Base-by-base conservation (phyloP, 2,797 vertebrate genomes). In the Ataeniobius toweri region DNA sequence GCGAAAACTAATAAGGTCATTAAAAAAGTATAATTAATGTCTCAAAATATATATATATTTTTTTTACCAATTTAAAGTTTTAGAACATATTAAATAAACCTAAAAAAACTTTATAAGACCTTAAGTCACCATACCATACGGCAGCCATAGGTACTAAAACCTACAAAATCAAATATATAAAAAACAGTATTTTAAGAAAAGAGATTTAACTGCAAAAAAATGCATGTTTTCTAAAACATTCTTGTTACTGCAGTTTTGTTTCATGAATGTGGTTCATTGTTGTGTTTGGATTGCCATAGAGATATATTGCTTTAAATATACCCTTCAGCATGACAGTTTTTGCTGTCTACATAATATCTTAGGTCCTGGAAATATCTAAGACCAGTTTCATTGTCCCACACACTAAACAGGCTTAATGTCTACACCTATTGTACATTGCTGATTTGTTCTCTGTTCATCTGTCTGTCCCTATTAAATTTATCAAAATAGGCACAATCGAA, bases 381-480 rank as follows among this genome's bases (percentile, higher is more conserved):
- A 48, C 18, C 58, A 63, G 18, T 50, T 63, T 36, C 16, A 63
- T 48, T 74, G 26, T 44, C 7, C 18, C 0, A n/a, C 65, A 68
- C 2, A 10, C 65, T 68, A 2, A 67, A 79, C 55, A 68, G 59
- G n/a, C 69, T 78, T 31, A 26, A 46, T 26, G 24, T 69, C 31
- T 5, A 5, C 26, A 75, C 18, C 73, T 76, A 48, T 59, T 41
- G 28, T 59, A 28, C 59, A 20, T 24, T 67, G 26, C n/a, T 67
- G 69, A 74, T 76, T 48, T 67, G 50, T 63, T 74, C 36, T 61
- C 39, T 70, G 26, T 55, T 69, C 63, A 65, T 28, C 63, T 72
- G 80, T 78, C 79, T 10, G 20, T 85, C 78, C 81, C 73, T 36
- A 76, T 87, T 81, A 73, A 31, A 6, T 67, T 79, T 61, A 77